Evolutionary conservation across 30 jellyfish, hydroid and myxozoan genomes (phyloP).

Genomic region (Phacellophora camtschatica): DNA sequence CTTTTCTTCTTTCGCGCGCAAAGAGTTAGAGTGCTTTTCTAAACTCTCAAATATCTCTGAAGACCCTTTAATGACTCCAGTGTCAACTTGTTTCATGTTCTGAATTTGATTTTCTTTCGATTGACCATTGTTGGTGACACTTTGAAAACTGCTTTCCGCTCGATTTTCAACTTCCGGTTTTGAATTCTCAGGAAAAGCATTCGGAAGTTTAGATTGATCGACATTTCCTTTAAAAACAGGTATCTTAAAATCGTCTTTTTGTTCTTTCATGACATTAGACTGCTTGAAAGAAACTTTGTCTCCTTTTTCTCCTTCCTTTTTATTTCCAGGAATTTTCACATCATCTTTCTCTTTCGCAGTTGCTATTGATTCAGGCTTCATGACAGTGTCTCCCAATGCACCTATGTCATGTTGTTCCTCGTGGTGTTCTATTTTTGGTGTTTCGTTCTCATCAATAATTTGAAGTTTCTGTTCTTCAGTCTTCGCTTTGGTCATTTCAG

Average conservation of each 20-base stretch:
- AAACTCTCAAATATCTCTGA: not conserved
- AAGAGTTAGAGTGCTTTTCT: no score
- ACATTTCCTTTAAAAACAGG: slow-evolving; percentile 36
- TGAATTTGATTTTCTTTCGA: not conserved
- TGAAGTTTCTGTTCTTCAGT: not conserved
- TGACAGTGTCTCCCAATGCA: slow-evolving; percentile 20
- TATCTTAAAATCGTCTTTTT: slow-evolving; percentile 19
- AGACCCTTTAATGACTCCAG: not conserved
- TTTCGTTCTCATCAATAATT: slow-evolving; percentile 28
- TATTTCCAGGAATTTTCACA: not conserved
- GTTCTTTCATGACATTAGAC: not conserved
- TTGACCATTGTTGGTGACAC: not conserved
- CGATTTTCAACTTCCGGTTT: not conserved
- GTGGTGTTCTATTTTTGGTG: slow-evolving; percentile 38
- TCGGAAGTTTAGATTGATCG: slow-evolving; percentile 50
- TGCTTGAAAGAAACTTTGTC: not conserved
- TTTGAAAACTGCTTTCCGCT: not conserved
- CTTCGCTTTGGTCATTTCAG: not conserved
- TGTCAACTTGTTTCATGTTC: not conserved
- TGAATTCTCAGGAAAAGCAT: slow-evolving; percentile 21
- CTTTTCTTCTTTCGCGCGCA: not conserved
- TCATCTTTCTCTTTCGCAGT: not conserved
- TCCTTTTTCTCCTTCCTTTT: not conserved
- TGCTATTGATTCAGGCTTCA: not conserved
- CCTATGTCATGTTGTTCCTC: slow-evolving; percentile 33